Evolutionary conservation across 2,113 vertebrate genomes (phyloP).

Genomic region (Ictalurus furcatus): DNA sequence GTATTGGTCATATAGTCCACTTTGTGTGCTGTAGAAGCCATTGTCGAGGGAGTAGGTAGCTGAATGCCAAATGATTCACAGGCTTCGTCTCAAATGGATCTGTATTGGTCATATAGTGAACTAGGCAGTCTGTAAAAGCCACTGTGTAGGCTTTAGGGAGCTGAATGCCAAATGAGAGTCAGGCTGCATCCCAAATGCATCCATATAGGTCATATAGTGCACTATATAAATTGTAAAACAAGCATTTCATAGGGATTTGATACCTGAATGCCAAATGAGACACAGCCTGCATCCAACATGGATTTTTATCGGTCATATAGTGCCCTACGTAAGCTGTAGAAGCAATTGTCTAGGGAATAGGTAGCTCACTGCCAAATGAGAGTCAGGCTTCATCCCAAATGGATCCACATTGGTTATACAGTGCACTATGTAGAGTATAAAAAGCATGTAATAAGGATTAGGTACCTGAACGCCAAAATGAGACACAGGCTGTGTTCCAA

Average conservation of each 20-base stretch:
- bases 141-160: background rate
- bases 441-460: background rate
- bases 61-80: background rate
- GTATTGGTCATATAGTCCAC: background rate
- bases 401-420: background rate
- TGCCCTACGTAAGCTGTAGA: background rate
- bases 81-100: background rate
- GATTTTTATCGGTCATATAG: background rate
- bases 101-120: background rate
- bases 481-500: background rate
- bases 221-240: background rate
- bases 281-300: background rate
- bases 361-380: background rate
- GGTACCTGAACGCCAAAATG: background rate
- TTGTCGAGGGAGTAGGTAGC: background rate
- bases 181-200: background rate
- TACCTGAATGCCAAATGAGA: background rate
- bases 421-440: background rate
- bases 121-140: background rate
- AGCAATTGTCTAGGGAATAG: background rate
- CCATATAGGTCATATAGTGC: background rate
- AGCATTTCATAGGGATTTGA: background rate
- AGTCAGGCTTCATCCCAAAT: background rate
- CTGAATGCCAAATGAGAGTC: background rate
- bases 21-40: background rate